Conservation (phyloP, 2,113 vertebrate genomes). For the Bujurquina vittata region DNA sequence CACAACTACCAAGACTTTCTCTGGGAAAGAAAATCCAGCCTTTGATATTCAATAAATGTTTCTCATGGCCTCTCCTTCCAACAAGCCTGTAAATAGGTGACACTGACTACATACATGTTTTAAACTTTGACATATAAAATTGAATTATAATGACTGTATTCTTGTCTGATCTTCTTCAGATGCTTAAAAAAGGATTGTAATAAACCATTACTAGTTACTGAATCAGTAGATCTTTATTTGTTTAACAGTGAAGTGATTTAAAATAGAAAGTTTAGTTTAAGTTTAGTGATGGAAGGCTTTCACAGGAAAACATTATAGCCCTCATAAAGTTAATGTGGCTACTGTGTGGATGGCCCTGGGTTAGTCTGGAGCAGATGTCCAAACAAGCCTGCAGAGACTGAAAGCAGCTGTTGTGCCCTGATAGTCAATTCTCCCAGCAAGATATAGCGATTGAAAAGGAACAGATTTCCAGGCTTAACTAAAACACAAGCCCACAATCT, state of each 20-base stretch:
- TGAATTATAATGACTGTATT: not conserved
- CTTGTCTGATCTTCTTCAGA: not conserved
- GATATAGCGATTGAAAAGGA: not conserved
- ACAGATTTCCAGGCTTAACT: not conserved
- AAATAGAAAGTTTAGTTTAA: not conserved
- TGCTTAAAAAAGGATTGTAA: not conserved
- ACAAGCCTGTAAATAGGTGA: not conserved
- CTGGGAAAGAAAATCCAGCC: not conserved
- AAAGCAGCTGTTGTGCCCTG: not conserved
- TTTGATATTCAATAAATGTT: not conserved
- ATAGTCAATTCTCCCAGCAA: not conserved
- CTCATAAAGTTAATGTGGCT: not conserved
- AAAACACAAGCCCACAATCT: not conserved
- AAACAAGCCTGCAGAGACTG: slow-evolving; percentile 1
- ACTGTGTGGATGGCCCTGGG: not conserved
- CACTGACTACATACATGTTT: too few relatives aligned
- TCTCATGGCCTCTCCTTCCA: not conserved
- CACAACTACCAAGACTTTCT: not conserved
- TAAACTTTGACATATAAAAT: not conserved
- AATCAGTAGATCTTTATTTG: not conserved
- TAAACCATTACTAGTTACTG: not conserved
- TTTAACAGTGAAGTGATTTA: too few relatives aligned
- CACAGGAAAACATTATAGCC: slow-evolving; percentile 7
- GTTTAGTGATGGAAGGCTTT: not conserved
- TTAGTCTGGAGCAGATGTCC: not conserved